Evolutionary conservation across 2,113 vertebrate species (phyloP), one percentile per base, ranked within the genome.

Genomic region (Lamprotornis superbus): DNA sequence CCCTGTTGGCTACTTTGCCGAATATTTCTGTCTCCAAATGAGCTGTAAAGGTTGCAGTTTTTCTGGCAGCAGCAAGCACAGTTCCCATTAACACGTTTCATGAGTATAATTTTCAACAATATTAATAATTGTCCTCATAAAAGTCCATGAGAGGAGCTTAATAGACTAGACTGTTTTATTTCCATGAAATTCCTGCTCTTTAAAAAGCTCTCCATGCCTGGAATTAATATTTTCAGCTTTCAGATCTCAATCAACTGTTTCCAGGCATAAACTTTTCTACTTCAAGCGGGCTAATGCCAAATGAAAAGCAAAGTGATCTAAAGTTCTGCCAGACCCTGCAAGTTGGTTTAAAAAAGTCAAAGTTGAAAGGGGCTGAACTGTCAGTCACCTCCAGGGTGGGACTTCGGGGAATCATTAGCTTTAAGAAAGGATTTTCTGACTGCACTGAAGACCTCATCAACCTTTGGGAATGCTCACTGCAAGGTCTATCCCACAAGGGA

Each of bases 81-180:
- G 79, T 52, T 92, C 86, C 89, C 90, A 94, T 94, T 95, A 96
- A 93, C 88, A 69, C 11, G 1, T 93, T 96, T 95, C 82, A 92
- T 0, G 6, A 87, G 92, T 57, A 90, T 94, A 95, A 92, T 96
- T 94, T 96, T 96, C 95, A 96, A 94, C 64, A 75, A 71, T 92
- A 93, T 89, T 90, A 94, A 92, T 95, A 96, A 95, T 76, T 94
- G 69, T 93, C 74, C 90, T 84, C 93, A 90, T 96, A 95, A 94
- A 95, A 90, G 49, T 64, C 86, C 69, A 39, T 39, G 33, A 95
- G 92, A 93, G 87, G 64, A 93, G 88, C 92, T 96, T 94, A 93
- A 95, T 81, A 75, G 94, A 94, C 85, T 93, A 76, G 73, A 64
- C 80, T 90, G 89, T 20, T 93, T 90, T 96, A 93, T 89, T 93